Percentiles rank a stretch among this genome's conserved stretches.
Evolutionary conservation across 2,888 invertebrate genomes (phyloP).

Genomic region (Bombylius discolor): DNA sequence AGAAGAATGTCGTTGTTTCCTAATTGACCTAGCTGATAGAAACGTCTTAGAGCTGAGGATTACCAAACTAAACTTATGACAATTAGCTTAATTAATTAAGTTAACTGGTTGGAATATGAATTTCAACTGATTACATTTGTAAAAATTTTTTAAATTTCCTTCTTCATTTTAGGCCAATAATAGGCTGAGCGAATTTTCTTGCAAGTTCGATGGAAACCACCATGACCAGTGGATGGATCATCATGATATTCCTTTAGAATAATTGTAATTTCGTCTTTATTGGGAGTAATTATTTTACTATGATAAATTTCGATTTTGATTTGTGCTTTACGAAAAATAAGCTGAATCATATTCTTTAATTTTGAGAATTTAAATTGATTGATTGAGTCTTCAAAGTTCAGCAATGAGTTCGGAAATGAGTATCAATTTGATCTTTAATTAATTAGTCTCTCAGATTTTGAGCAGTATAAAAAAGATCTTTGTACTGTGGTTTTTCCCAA

Average conservation of each 20-base stretch:
- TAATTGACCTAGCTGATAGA: too few relatives aligned
- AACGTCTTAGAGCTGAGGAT: too few relatives aligned
- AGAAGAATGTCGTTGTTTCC: too few relatives aligned
- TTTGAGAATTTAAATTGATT: too few relatives aligned
- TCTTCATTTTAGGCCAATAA: conserved; percentile 10
- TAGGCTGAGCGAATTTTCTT: conserved; percentile 7
- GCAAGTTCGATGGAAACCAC: conserved; percentile 8
- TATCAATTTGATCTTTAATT: conserved; percentile 4
- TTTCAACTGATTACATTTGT: too few relatives aligned
- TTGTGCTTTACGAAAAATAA: conserved; percentile 7
- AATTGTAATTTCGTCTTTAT: conserved; percentile 1
- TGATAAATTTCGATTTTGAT: conserved; percentile 6
- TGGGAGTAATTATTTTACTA: background rate
- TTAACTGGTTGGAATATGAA: too few relatives aligned
- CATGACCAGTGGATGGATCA: conserved; percentile 2
- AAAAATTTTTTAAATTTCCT: too few relatives aligned
- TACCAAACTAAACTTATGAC: too few relatives aligned
- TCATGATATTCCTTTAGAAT: too few relatives aligned
- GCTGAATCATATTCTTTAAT: background rate
- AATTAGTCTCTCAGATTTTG: conserved; percentile 1
- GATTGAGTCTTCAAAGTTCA: too few relatives aligned
- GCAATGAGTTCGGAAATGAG: too few relatives aligned
- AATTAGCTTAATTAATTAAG: too few relatives aligned
- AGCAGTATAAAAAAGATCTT: conserved; percentile 7
- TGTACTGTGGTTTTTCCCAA: conserved; percentile 4